Evolutionary conservation across 35 echinoderm and acorn worm species (phyloP), one percentile per base, ranked within the genome.

Genomic region (Lytechinus pictus): DNA sequence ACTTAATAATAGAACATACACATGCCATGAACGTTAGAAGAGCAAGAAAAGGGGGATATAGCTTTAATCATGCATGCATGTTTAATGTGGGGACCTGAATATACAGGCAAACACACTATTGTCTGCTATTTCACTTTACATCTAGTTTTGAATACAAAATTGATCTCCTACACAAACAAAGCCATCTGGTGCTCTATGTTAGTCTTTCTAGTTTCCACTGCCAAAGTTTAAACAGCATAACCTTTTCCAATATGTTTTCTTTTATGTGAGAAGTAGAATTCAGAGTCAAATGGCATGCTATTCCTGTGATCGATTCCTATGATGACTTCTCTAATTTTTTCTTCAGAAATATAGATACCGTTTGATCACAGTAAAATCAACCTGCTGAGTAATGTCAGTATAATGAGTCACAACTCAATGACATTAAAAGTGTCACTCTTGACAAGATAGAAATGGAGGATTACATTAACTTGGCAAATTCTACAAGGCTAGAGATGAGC

Each of bases 41-140:
- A 79, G 66, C 66, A 79, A 16, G 2, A 24, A 79, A 79, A 79
- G 21, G 14, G 66, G 66, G 4, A 27, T 79, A 79, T 79, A 79
- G 66, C 66, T 79, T 58, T 79, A 16, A 79, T 79, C 66, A 79
- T 79, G 66, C 66, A 79, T 79, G 66, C 66, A 79, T 79, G 66
- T 79, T n/a, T 11, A 58, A 24, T 24, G n/a, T 79, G 66, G 19
- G 66, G 66, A 79, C 66, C 16, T 79, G 66, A 24, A n/a, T n/a
- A 19, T 79, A 79, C 66, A 79, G 19, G 66, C 66, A 79, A 79
- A 79, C 66, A 79, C 66, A 79, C 66, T 79, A 79, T 79, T 79
- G 66, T 79, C 66, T 79, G 66, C 66, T 79, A 79, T 79, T 79
- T 79, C 66, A 79, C 66, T 79, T 79, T 79, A 79, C 66, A 79